Evolutionary conservation across 2,113 vertebrate species (phyloP).

Genomic region (Otus sunia): DNA sequence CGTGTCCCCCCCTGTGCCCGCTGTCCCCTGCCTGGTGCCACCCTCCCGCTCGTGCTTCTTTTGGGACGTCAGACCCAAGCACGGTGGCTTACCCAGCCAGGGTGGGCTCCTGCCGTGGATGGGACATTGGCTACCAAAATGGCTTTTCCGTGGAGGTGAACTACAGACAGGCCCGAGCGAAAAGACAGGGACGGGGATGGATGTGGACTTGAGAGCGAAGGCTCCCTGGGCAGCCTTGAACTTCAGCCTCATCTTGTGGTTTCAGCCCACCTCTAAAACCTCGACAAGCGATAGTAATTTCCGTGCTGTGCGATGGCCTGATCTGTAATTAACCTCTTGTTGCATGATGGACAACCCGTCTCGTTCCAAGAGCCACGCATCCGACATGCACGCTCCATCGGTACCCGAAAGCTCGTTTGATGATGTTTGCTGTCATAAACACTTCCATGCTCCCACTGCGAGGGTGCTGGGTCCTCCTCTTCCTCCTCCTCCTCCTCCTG

Average conservation of each 20-base stretch:
- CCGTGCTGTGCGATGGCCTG: background rate
- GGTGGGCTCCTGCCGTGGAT: background rate
- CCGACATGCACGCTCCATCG: rapidly evolving
- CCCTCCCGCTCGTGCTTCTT: background rate
- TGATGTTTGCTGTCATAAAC: background rate
- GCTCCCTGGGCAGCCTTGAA: background rate
- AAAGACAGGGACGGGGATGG: background rate
- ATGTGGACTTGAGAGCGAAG: background rate
- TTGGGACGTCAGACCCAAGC: rapidly evolving
- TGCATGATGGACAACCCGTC: background rate
- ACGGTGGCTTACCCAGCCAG: background rate
- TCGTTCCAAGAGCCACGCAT: rapidly evolving
- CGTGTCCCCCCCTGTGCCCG: background rate
- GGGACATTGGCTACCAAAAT: background rate
- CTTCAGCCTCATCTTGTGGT: background rate
- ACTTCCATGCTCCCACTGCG: background rate
- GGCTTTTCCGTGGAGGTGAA: constrained; percentile 15
- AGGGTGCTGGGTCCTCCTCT: background rate
- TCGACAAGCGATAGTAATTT: background rate
- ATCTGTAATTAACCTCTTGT: background rate
- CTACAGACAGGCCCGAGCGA: background rate
- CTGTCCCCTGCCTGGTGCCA: background rate
- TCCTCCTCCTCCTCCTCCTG: background rate
- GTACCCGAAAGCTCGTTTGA: background rate
- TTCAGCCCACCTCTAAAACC: background rate